Evolutionary conservation across 92 coral and sea anemone genomes (phyloP).

Genomic region (Chrysogorgia sp.): DNA sequence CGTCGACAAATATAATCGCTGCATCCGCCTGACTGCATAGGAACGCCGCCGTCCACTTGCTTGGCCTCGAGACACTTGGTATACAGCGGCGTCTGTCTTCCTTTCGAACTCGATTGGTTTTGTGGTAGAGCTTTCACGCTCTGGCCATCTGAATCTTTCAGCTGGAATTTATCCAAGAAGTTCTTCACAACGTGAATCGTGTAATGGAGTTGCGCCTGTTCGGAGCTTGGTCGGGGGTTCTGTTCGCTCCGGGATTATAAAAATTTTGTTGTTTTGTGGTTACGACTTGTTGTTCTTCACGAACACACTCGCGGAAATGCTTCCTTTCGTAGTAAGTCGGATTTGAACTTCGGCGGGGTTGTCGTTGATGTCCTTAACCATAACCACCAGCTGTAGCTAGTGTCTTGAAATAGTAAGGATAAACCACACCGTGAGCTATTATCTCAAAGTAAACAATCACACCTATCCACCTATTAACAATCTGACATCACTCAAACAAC

Average conservation of each 20-base stretch:
- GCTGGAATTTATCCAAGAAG: conserved; percentile 47
- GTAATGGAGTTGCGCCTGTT: no score
- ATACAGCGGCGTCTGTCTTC: conserved; percentile 60
- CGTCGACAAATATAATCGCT: conserved; percentile 69
- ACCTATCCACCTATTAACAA: not conserved
- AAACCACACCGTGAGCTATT: not conserved
- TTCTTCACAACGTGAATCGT: conserved; percentile 71
- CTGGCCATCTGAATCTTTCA: conserved; percentile 56
- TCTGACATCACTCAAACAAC: not conserved
- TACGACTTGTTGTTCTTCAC: conserved; percentile 64
- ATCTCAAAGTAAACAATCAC: not conserved
- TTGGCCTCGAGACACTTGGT: conserved; percentile 60
- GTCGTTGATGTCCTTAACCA: conserved; percentile 55
- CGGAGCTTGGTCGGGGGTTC: conserved; percentile 78
- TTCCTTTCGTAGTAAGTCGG: conserved; percentile 80
- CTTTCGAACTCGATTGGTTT: conserved; percentile 58
- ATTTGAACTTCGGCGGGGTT: conserved; percentile 83
- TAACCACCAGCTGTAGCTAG: conserved; percentile 12
- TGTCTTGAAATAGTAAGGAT: conserved; percentile 1
- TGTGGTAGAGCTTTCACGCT: conserved; percentile 61
- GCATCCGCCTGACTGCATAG: conserved; percentile 63
- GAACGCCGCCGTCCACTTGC: conserved; percentile 80
- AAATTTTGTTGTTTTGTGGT: conserved; percentile 68
- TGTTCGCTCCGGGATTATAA: no score
- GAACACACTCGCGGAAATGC: conserved; percentile 27